Evolutionary conservation across 2,113 vertebrate genomes (phyloP).

Genomic region (Pteruthius melanotis): DNA sequence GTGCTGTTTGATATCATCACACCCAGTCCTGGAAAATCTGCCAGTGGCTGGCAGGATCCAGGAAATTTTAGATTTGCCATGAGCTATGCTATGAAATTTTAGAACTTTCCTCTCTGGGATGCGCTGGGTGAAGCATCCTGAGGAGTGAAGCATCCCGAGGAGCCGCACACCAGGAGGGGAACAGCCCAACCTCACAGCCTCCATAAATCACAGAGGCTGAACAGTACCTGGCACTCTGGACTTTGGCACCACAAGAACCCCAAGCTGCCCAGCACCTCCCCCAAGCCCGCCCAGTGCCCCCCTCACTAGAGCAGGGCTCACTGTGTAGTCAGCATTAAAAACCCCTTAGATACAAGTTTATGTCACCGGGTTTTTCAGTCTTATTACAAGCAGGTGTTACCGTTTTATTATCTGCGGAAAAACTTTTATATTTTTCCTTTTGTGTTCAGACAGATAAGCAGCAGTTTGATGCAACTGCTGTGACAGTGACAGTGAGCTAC

Average conservation of each 20-base stretch:
- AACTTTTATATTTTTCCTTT: not conserved
- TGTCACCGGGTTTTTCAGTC: not conserved
- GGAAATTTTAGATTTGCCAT: not conserved
- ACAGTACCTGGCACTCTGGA: accelerated
- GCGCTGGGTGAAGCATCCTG: accelerated
- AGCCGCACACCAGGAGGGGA: accelerated
- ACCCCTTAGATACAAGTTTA: not conserved
- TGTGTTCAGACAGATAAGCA: not conserved
- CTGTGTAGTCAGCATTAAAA: not conserved
- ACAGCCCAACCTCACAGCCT: accelerated
- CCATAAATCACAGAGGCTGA: not conserved
- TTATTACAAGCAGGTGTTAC: not conserved
- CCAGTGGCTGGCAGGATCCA: not conserved
- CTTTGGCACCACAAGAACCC: not conserved
- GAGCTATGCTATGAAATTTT: not conserved
- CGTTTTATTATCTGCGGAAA: not conserved
- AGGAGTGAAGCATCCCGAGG: not conserved
- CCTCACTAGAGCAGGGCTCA: accelerated
- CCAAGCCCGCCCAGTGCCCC: accelerated
- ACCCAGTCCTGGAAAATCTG: not conserved
- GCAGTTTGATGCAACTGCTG: accelerated
- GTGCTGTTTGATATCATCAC: not conserved
- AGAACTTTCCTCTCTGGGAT: not conserved
- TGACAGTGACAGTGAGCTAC: not conserved
- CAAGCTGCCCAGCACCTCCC: not conserved